Percentiles rank a stretch among this genome's conserved stretches.
These are phyloP conservation scores for Rafetus swinhoei DNA, from an alignment of 2,113 vertebrate genomes.

Conservation along the genomic window DNA sequence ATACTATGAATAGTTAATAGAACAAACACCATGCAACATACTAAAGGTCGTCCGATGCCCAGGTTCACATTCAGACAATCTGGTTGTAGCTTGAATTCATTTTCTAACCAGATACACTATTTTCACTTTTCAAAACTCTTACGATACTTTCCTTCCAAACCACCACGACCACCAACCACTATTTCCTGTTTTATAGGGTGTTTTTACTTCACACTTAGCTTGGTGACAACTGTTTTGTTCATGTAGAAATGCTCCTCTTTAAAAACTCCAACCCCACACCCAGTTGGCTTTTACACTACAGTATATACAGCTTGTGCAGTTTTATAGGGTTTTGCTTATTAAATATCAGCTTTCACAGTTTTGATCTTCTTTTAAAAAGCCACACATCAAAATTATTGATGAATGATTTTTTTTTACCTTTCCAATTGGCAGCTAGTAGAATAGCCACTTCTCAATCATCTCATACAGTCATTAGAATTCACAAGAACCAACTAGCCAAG, in stretches of 20 bases:
- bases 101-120: slow-evolving; percentile 3
- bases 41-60: neutral
- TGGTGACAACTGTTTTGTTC: slow-evolving; percentile 67
- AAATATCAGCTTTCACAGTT: neutral
- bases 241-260: slow-evolving; percentile 52
- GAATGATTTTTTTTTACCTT: neutral
- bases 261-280: slow-evolving; percentile 16
- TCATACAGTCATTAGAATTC: accelerated
- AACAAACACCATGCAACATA: neutral
- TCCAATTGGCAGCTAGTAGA: neutral
- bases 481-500: neutral
- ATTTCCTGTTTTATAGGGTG: slow-evolving; percentile 71
- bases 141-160: neutral
- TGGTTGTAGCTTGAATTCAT: neutral
- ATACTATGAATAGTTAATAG: neutral
- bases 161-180: slow-evolving; percentile 10
- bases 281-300: slow-evolving; percentile 7
- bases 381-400: neutral
- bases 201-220: slow-evolving; percentile 58
- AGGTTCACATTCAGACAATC: neutral
- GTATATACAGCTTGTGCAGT: neutral
- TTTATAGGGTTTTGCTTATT: slow-evolving; percentile 9
- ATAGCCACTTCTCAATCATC: neutral
- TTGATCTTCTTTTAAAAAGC: neutral
- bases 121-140: slow-evolving; percentile 21